A percentile compares a stretch with the other conserved stretches of the same genome.
Conservation (phyloP, 2,113 vertebrate species). For the Triplophysa rosa region DNA sequence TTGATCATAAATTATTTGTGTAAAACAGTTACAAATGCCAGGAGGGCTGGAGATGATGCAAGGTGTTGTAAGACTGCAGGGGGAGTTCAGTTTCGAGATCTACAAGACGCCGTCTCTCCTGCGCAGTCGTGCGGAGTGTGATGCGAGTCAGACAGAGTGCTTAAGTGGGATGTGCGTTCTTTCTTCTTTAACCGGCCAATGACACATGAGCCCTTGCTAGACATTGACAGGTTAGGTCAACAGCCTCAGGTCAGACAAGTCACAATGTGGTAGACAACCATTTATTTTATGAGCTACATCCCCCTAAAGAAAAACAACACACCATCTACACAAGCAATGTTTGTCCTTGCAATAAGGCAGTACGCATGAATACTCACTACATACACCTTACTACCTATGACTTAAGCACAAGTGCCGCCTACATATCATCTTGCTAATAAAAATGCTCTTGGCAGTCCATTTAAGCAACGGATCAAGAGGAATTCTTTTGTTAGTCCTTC, state of each 20-base stretch:
- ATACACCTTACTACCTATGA: too few relatives aligned
- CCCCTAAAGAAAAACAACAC: not conserved
- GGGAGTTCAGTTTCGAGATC: constrained; percentile 6
- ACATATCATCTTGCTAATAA: too few relatives aligned
- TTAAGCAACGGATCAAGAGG: too few relatives aligned
- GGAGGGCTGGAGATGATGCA: constrained; percentile 30
- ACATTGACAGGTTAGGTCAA: not conserved
- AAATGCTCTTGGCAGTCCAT: too few relatives aligned
- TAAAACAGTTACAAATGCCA: constrained; percentile 52
- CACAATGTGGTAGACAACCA: not conserved
- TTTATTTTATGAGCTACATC: not conserved
- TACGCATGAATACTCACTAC: too few relatives aligned
- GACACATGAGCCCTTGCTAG: not conserved
- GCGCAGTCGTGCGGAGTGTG: not conserved
- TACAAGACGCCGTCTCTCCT: not conserved
- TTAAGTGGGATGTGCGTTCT: not conserved
- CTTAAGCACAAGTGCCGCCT: too few relatives aligned
- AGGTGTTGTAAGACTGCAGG: not conserved
- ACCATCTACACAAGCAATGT: not conserved
- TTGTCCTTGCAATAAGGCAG: too few relatives aligned
- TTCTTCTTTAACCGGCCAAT: not conserved
- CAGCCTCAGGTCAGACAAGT: not conserved
- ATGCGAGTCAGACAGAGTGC: not conserved
- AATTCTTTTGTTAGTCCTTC: too few relatives aligned
- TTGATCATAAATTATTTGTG: constrained; percentile 48